A percentile compares a stretch with the other conserved stretches of the same genome.
These are phyloP conservation scores for Pelvicachromis taeniatus DNA, from an alignment of 2,113 vertebrate species.

Conservation along the genomic window DNA sequence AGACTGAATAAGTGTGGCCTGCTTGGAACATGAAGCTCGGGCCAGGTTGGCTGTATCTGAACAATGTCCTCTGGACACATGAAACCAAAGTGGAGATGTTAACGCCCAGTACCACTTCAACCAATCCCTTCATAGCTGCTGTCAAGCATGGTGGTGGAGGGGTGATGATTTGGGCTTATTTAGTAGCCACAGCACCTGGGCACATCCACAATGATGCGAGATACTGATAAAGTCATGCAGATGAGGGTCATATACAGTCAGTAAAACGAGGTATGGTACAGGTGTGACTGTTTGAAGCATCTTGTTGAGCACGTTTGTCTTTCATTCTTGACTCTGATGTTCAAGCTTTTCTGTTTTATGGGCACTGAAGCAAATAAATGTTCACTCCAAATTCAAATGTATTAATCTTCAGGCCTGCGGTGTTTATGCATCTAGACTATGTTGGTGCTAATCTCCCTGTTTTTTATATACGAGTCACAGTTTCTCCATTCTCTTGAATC, in stretches of 20 bases:
- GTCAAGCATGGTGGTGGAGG: background rate
- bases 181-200: background rate
- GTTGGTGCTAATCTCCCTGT: too few relatives aligned
- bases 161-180: background rate
- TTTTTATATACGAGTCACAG: background rate
- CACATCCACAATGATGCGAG: background rate
- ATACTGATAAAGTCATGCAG: background rate
- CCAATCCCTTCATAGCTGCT: background rate
- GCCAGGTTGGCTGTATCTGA: background rate
- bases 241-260: background rate
- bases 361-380: background rate
- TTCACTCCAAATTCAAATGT: background rate
- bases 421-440: background rate
- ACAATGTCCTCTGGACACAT: background rate
- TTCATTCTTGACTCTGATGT: background rate
- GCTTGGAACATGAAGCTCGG: background rate
- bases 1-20: background rate
- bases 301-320: background rate
- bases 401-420: background rate
- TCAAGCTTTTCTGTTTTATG: background rate
- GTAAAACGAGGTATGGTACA: background rate
- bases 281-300: background rate
- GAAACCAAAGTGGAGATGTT: background rate
- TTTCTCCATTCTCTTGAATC: background rate
- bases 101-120: background rate